These are phyloP conservation scores for Xenopus tropicalis DNA, from an alignment of 2,113 vertebrate species.

Conservation along the genomic window DNA sequence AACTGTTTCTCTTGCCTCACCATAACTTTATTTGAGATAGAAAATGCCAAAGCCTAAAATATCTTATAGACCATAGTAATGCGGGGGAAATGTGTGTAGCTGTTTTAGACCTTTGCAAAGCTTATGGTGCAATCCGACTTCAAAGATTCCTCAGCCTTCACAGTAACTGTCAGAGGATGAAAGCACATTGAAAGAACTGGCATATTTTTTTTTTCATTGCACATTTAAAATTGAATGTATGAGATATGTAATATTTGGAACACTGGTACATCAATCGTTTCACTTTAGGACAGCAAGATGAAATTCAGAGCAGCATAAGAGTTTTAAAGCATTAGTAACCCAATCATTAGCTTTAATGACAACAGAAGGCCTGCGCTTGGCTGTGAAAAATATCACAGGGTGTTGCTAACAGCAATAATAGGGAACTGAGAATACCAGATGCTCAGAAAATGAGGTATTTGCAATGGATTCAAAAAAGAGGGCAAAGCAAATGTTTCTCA, in stretches of 20 bases:
- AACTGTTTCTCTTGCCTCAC: too few species aligned
- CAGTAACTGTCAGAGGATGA: neutral
- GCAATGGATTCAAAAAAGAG: too few species aligned
- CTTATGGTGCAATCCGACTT: too few species aligned
- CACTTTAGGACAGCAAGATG: neutral
- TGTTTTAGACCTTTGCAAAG: neutral
- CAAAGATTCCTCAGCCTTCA: too few species aligned
- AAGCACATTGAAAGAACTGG: constrained; percentile 10
- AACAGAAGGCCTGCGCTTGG: constrained; percentile 24
- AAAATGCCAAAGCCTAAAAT: too few species aligned
- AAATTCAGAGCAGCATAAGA: constrained; percentile 13
- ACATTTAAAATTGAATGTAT: neutral
- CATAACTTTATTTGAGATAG: too few species aligned
- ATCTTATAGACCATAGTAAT: too few species aligned
- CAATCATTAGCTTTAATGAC: constrained; percentile 15
- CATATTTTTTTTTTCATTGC: neutral
- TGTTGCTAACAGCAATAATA: constrained; percentile 15
- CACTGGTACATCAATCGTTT: constrained; percentile 6
- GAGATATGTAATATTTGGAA: neutral
- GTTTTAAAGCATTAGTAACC: constrained; percentile 11
- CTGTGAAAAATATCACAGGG: constrained; percentile 24
- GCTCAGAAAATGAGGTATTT: neutral
- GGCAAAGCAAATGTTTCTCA: too few species aligned
- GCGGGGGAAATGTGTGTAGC: too few species aligned
- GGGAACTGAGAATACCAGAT: constrained; percentile 24